These are phyloP conservation scores for Benthosema pterotum DNA, from an alignment of 2,797 vertebrate species.

Conservation along the genomic window DNA sequence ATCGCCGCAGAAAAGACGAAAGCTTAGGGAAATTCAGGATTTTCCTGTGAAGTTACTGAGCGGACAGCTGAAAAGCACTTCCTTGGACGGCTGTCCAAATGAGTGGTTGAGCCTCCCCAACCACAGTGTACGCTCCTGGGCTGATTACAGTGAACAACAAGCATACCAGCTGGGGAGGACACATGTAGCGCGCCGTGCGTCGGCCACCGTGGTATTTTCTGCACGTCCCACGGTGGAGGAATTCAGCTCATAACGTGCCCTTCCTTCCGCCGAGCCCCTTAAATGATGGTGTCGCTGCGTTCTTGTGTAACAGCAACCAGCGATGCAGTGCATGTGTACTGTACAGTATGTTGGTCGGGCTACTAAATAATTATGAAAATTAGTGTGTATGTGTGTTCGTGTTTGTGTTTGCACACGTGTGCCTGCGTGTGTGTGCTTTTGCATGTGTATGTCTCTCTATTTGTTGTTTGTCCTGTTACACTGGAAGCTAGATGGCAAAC, in stretches of 20 bases:
- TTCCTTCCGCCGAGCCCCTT: conserved; percentile 39
- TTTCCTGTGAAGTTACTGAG: neutral
- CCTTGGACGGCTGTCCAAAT: conserved; percentile 49
- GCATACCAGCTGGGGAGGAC: conserved; percentile 61
- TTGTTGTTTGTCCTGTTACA: too few relatives aligned
- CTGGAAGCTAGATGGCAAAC: too few relatives aligned
- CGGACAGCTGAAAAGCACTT: conserved; percentile 53
- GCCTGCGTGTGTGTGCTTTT: neutral
- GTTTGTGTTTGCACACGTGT: neutral
- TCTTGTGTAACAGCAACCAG: conserved; percentile 9
- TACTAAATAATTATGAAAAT: conserved; percentile 35
- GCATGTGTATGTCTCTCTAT: neutral
- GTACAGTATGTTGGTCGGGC: conserved; percentile 18
- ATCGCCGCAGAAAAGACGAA: too few relatives aligned
- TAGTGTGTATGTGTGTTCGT: conserved; percentile 18
- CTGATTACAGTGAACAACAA: conserved; percentile 66
- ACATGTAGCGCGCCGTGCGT: conserved; percentile 33
- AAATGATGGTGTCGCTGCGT: conserved; percentile 54
- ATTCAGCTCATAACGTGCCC: conserved; percentile 40
- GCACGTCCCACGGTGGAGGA: conserved; percentile 28
- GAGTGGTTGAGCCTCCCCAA: conserved; percentile 40
- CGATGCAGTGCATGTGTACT: conserved; percentile 23
- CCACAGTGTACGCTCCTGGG: conserved; percentile 21
- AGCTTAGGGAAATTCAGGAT: too few relatives aligned
- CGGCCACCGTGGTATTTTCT: conserved; percentile 21